Percentiles rank a stretch among this genome's conserved stretches.
Evolutionary conservation across 2,888 invertebrate species (phyloP).

Genomic region (Acanthopleura granulata): DNA sequence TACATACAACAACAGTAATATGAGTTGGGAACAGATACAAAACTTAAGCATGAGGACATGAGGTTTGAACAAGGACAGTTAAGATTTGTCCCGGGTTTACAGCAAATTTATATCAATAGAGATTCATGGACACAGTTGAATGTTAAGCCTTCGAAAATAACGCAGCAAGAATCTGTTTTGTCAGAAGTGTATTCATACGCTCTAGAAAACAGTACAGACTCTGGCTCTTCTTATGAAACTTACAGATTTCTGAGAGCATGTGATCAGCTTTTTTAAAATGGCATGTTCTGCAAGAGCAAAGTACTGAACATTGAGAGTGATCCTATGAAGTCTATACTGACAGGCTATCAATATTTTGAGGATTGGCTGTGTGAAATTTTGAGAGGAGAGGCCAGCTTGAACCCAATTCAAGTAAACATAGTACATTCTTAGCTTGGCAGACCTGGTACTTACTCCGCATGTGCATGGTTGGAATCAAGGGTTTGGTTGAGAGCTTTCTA

Average conservation of each 20-base stretch:
- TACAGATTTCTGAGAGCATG: conserved; percentile 16
- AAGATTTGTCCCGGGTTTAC: too few species aligned
- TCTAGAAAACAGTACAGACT: background rate
- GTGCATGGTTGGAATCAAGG: background rate
- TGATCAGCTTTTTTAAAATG: conserved; percentile 7
- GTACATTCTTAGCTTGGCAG: conserved; percentile 10
- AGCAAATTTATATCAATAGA: background rate
- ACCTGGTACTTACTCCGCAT: too few species aligned
- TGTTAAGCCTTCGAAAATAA: conserved; percentile 10
- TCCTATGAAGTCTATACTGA: too few species aligned
- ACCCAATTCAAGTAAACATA: background rate
- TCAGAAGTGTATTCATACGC: background rate
- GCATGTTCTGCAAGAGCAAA: too few species aligned
- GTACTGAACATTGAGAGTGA: background rate
- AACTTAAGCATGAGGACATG: background rate
- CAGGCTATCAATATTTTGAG: background rate
- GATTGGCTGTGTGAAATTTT: conserved; percentile 14
- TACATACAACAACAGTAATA: background rate
- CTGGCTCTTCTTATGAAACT: background rate
- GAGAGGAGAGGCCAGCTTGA: background rate
- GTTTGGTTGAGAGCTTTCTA: background rate
- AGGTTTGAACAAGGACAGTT: background rate
- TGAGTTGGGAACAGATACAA: conserved; percentile 5
- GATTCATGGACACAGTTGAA: conserved; percentile 1
- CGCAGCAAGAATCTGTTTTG: background rate